phyloP scores from a whole-genome alignment of 92 coral and sea anemone genomes.

The Heliopora coerulea region DNA sequence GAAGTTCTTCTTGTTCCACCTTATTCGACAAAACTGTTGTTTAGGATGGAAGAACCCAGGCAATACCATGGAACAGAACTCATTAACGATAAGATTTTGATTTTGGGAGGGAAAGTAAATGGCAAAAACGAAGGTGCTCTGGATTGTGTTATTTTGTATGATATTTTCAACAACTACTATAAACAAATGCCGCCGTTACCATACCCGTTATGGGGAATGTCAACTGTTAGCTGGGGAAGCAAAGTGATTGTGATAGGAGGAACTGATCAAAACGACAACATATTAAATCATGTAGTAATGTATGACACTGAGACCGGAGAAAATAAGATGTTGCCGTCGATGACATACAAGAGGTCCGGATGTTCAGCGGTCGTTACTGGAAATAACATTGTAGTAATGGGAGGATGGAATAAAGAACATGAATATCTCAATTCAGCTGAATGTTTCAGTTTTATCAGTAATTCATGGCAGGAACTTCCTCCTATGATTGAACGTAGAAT shows the following conservation, averaged over 20 bases:
- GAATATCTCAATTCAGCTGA: too few species aligned
- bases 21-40: background rate
- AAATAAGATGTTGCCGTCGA: too few species aligned
- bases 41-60: background rate
- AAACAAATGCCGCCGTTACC: background rate
- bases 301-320: too few species aligned
- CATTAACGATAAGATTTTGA: slow-evolving; percentile 6
- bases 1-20: slow-evolving; percentile 6
- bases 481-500: too few species aligned
- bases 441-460: too few species aligned
- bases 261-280: background rate
- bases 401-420: too few species aligned
- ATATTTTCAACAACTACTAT: background rate
- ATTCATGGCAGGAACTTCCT: too few species aligned
- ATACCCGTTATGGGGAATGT: slow-evolving; percentile 5
- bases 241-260: slow-evolving; percentile 8
- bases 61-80: slow-evolving; percentile 7
- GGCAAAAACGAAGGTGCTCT: background rate
- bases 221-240: background rate
- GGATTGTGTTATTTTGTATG: background rate
- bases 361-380: too few species aligned
- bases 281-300: background rate
- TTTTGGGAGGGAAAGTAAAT: slow-evolving; percentile 7
- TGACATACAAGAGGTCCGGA: too few species aligned
- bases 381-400: too few species aligned